These are phyloP conservation scores for Lepidonotus clava DNA, from an alignment of 2,888 invertebrate genomes.

Conservation along the genomic window DNA sequence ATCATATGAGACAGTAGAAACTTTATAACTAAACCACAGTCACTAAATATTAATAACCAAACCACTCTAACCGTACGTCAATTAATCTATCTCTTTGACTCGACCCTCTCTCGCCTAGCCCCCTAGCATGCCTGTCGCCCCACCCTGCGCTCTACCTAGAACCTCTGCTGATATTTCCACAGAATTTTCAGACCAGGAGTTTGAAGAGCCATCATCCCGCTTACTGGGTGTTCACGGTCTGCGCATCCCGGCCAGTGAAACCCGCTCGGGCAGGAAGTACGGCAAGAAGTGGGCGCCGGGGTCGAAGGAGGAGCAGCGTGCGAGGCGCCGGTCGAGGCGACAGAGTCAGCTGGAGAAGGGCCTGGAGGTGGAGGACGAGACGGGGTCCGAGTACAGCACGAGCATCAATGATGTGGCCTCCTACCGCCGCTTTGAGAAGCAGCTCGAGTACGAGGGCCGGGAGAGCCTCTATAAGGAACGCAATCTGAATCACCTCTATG, in stretches of 20 bases:
- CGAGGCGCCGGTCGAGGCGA: not conserved
- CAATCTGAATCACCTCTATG: constrained; percentile 12
- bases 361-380: not conserved
- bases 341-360: not conserved
- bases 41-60: no score
- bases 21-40: no score
- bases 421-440: constrained; percentile 25
- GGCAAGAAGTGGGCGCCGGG: constrained; percentile 35
- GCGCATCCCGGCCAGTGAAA: not conserved
- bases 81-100: not conserved
- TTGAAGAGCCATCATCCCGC: constrained; percentile 11
- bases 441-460: constrained; percentile 9
- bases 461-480: not conserved
- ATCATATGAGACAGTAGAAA: no score
- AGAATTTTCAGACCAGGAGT: constrained; percentile 35
- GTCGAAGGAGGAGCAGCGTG: not conserved
- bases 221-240: constrained; percentile 43
- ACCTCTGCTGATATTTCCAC: constrained; percentile 1
- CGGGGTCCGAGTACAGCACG: constrained; percentile 20
- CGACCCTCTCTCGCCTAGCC: not conserved
- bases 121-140: not conserved
- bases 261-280: constrained; percentile 26
- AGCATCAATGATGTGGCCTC: not conserved
- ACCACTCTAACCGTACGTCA: no score
- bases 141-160: not conserved